phyloP scores from a whole-genome alignment of 2,797 vertebrate genomes.

The Distichodus sexfasciatus region DNA sequence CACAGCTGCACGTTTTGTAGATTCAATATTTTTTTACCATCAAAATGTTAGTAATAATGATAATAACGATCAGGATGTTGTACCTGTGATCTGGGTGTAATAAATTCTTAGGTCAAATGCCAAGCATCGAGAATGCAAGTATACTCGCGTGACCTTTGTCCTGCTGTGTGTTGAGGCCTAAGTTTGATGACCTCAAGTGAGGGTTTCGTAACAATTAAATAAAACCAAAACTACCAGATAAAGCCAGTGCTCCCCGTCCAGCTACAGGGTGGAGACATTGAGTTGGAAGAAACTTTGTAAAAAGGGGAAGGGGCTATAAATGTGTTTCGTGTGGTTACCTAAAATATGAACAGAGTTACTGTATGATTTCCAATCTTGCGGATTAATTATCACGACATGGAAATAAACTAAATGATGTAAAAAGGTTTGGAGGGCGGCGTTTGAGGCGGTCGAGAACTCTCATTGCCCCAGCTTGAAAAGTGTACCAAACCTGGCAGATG shows the following conservation, averaged over 20 bases:
- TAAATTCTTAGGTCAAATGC: too few relatives aligned
- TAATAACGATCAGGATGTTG: background rate
- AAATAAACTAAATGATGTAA: background rate
- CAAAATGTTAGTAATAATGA: background rate
- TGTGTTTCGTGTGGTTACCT: slow-evolving; percentile 19
- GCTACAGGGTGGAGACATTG: slow-evolving; percentile 55
- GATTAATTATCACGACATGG: background rate
- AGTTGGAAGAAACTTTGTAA: slow-evolving; percentile 39
- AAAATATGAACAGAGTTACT: slow-evolving; percentile 4
- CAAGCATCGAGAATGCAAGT: background rate
- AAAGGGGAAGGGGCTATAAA: background rate
- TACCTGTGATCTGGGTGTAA: too few relatives aligned
- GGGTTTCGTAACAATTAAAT: slow-evolving; percentile 1
- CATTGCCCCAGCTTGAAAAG: background rate
- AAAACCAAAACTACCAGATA: background rate
- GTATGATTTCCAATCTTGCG: slow-evolving; percentile 23
- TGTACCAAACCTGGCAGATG: background rate
- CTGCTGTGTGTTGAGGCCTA: background rate
- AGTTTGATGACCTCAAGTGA: background rate
- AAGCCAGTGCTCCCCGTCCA: background rate
- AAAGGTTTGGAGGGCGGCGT: background rate
- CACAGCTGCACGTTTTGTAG: too few relatives aligned
- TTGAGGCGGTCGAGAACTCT: background rate
- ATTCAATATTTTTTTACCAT: too few relatives aligned
- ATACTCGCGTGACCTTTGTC: background rate